Conservation (phyloP, 2,797 vertebrate species). For the Sebastes trivittatus region DNA sequence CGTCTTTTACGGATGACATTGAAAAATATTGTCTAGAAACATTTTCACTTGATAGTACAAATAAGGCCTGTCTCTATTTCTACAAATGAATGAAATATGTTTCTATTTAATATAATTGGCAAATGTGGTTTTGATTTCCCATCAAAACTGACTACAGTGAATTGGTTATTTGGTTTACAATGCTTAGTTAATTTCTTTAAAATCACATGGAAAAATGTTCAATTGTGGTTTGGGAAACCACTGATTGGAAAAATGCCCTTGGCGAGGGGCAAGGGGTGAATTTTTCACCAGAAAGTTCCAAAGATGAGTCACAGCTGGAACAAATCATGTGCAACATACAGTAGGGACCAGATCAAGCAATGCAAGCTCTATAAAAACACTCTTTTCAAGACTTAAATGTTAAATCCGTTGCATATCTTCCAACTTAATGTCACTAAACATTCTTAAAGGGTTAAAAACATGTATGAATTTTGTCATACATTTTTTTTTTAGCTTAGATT, state of each 20-base stretch:
- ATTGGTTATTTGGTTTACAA: background rate
- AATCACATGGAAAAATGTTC: slow-evolving; percentile 10
- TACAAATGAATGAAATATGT: background rate
- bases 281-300: background rate
- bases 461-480: background rate
- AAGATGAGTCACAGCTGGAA: background rate
- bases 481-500: background rate
- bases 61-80: background rate
- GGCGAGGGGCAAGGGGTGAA: background rate
- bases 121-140: background rate
- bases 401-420: background rate
- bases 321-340: background rate
- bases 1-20: background rate
- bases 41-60: background rate
- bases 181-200: background rate
- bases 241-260: background rate
- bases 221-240: slow-evolving; percentile 15
- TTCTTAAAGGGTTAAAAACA: background rate
- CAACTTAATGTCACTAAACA: background rate
- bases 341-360: background rate
- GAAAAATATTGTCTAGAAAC: background rate
- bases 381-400: background rate
- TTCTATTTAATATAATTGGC: background rate
- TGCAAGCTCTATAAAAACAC: background rate
- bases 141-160: background rate